phyloP scores from a whole-genome alignment of 2,888 invertebrate genomes.

The Syrista parreyssii region DNA sequence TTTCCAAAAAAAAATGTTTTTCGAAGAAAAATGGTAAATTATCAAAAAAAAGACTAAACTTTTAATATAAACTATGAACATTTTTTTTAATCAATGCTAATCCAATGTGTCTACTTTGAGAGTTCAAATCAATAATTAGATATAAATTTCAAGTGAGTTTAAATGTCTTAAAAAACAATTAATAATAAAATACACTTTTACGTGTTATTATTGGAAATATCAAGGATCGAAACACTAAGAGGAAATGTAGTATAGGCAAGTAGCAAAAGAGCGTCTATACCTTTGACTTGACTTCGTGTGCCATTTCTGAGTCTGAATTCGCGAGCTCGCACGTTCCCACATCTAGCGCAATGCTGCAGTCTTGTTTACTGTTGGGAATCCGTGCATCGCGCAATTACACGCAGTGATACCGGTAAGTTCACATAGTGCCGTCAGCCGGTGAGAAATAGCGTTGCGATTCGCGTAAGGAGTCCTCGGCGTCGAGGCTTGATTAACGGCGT shows the following conservation, averaged over 20 bases:
- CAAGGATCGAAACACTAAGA: not conserved
- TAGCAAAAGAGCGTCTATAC: not conserved
- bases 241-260: not conserved
- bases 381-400: constrained; percentile 44
- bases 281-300: constrained; percentile 31
- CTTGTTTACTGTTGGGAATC: constrained; percentile 30
- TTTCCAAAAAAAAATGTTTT: not conserved
- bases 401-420: constrained; percentile 29
- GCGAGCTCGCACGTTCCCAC: constrained; percentile 28
- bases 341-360: constrained; percentile 17
- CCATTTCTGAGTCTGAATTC: constrained; percentile 35
- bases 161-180: not conserved
- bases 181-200: not conserved
- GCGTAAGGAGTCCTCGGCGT: not conserved
- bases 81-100: not conserved
- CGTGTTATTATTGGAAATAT: not conserved
- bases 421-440: constrained; percentile 17
- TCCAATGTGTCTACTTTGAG: not conserved
- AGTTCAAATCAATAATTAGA: not conserved
- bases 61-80: too few relatives aligned
- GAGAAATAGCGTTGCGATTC: constrained; percentile 30
- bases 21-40: too few relatives aligned
- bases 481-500: not conserved
- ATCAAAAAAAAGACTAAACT: too few relatives aligned
- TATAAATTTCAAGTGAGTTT: not conserved